These are phyloP conservation scores for Junonia oenone DNA, from an alignment of 2,888 invertebrate species.

Conservation along the genomic window DNA sequence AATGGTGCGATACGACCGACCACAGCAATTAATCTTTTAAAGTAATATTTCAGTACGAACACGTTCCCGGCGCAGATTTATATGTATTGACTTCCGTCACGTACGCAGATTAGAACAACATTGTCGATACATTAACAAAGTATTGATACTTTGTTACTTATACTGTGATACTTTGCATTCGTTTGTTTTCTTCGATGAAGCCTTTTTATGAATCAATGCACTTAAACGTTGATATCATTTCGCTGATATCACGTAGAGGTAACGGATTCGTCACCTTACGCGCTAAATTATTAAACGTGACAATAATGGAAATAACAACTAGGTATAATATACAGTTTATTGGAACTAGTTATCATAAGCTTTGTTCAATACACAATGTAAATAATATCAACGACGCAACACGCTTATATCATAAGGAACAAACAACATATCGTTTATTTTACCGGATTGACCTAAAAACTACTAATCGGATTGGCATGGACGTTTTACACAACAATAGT, in stretches of 20 bases:
- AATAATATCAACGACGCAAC: not conserved
- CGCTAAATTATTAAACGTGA: not conserved
- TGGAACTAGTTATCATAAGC: not conserved
- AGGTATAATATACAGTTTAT: not conserved
- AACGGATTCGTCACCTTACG: not conserved
- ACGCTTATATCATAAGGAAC: not conserved
- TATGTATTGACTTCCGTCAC: not conserved
- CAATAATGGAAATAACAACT: not conserved
- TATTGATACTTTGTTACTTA: too few species aligned
- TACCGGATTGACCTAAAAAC: too few species aligned
- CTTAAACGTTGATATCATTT: not conserved
- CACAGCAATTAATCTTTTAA: too few species aligned
- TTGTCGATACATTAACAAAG: not conserved
- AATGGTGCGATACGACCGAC: too few species aligned
- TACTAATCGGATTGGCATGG: too few species aligned
- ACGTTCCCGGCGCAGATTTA: not conserved
- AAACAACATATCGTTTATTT: not conserved
- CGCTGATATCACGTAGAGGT: not conserved
- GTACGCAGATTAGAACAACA: not conserved
- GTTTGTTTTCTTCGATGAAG: not conserved
- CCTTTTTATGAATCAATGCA: not conserved
- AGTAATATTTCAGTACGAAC: not conserved
- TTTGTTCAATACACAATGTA: not conserved
- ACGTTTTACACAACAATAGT: too few species aligned
- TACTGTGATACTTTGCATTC: too few species aligned